Evolutionary conservation across 2,888 invertebrate genomes (phyloP).

Genomic region (Oligia strigilis): DNA sequence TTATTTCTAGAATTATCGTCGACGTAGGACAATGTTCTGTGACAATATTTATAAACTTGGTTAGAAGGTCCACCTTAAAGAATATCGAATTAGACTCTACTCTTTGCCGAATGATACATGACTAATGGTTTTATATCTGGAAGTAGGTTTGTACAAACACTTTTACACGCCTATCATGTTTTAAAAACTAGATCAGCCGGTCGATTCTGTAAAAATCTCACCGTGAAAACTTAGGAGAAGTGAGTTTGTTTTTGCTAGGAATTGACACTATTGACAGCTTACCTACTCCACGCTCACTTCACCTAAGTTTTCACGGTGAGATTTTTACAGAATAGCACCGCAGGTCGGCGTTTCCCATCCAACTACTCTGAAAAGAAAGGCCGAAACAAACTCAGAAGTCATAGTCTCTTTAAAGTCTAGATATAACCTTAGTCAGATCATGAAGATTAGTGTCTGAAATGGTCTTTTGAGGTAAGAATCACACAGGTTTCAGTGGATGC

Average conservation of each 20-base stretch:
- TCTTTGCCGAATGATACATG: not conserved
- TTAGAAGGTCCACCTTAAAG: constrained; percentile 34
- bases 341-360: not conserved
- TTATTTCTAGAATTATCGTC: constrained; percentile 62
- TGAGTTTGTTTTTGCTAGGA: too few species aligned
- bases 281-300: too few species aligned
- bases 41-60: not conserved
- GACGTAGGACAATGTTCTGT: constrained; percentile 44
- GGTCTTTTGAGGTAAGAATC: not conserved
- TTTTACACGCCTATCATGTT: not conserved
- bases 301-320: too few species aligned
- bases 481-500: too few species aligned
- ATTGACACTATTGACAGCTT: too few species aligned
- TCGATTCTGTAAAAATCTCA: too few species aligned
- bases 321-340: too few species aligned
- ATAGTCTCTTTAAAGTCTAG: not conserved
- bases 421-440: not conserved
- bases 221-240: too few species aligned
- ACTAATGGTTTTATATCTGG: not conserved
- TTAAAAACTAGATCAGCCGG: not conserved
- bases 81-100: not conserved
- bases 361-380: not conserved
- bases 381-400: not conserved
- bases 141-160: not conserved
- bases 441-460: not conserved